Conservation (phyloP, 2,888 invertebrate species). For the Elegia similella region DNA sequence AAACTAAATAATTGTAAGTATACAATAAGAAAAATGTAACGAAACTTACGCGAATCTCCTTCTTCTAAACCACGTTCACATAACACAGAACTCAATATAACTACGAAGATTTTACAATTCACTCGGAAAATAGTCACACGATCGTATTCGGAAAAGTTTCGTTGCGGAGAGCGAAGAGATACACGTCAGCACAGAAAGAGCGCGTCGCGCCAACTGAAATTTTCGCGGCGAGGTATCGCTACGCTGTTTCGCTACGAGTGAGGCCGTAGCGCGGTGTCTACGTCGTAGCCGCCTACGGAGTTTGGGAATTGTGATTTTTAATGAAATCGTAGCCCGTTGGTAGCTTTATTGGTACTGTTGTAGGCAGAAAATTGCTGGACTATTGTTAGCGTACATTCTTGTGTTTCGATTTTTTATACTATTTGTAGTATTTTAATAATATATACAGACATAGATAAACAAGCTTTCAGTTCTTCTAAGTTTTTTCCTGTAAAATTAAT, state of each 20-base stretch:
- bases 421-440: too few species aligned
- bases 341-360: background rate
- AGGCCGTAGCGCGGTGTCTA: slow-evolving; percentile 7
- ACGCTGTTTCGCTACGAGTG: slow-evolving; percentile 3
- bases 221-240: background rate
- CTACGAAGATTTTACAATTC: background rate
- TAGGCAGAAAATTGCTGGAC: background rate
- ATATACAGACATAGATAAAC: too few species aligned
- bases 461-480: too few species aligned
- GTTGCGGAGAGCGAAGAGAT: background rate
- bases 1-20: background rate
- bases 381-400: too few species aligned
- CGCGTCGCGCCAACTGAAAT: slow-evolving; percentile 16
- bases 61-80: background rate
- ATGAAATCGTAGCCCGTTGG: background rate
- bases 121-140: background rate
- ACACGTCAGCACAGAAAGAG: background rate
- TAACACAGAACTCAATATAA: slow-evolving; percentile 8
- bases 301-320: background rate
- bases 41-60: background rate
- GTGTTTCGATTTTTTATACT: too few species aligned
- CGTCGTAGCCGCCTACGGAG: slow-evolving; percentile 4
- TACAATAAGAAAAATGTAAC: background rate
- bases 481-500: too few species aligned
- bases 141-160: slow-evolving; percentile 15